Conservation (phyloP, 2,888 invertebrate genomes). For the Lutraria lutraria region DNA sequence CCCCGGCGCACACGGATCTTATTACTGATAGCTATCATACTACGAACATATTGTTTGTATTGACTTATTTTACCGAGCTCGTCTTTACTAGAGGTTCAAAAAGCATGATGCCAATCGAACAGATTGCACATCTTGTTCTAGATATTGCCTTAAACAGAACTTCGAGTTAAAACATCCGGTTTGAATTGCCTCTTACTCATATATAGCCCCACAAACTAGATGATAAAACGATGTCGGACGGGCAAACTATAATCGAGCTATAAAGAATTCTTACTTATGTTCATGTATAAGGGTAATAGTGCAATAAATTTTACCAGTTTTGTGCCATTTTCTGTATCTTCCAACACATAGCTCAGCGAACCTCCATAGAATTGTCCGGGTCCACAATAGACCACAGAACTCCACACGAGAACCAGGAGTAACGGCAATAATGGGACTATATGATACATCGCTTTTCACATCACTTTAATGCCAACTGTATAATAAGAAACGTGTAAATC, state of each 20-base stretch:
- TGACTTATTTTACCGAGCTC: background rate
- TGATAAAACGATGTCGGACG: no score
- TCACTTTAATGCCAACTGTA: background rate
- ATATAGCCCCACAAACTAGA: no score
- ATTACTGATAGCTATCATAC: no score
- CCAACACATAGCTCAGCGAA: constrained; percentile 49
- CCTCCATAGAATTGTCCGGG: constrained; percentile 57
- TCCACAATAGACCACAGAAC: background rate
- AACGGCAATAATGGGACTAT: background rate
- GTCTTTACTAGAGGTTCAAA: background rate
- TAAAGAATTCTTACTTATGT: no score
- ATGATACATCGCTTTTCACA: background rate
- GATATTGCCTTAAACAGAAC: no score
- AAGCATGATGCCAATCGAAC: no score
- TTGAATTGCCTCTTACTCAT: no score
- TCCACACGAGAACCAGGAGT: background rate
- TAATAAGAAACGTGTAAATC: background rate
- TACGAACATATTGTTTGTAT: no score
- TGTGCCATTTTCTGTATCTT: constrained; percentile 17
- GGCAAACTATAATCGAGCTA: no score
- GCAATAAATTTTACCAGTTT: constrained; percentile 24
- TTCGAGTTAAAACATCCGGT: no score
- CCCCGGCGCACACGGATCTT: background rate
- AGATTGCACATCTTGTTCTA: no score
- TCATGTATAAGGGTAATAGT: background rate